Conservation (phyloP, 2,888 invertebrate species). For the Pristionchus mayeri region DNA sequence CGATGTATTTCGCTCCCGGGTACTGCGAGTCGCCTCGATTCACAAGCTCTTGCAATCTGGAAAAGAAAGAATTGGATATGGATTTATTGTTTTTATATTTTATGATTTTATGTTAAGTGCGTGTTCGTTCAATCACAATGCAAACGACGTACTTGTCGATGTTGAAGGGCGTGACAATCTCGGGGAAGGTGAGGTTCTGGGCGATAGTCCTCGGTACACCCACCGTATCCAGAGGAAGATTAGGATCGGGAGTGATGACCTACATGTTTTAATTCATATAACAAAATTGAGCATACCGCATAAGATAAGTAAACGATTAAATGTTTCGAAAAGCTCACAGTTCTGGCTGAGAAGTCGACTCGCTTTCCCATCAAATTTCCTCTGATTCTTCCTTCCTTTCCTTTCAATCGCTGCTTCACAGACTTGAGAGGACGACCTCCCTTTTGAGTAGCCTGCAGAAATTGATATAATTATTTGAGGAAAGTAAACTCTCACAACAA, state of each 20-base stretch:
- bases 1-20: slow-evolving; percentile 99
- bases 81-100: not conserved
- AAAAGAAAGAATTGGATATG: slow-evolving; percentile 1
- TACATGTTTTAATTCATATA: not conserved
- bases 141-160: slow-evolving; percentile 86
- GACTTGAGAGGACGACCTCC: slow-evolving; percentile 98
- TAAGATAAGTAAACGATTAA: not conserved
- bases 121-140: not conserved
- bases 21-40: slow-evolving; percentile 97
- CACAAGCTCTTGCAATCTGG: slow-evolving; percentile 90
- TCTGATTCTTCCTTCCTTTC: slow-evolving; percentile 98
- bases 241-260: slow-evolving; percentile 80
- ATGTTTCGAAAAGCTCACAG: slow-evolving; percentile 81
- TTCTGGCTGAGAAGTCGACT: slow-evolving; percentile 98
- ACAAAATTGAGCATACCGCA: not conserved
- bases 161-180: slow-evolving; percentile 98
- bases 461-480: not conserved
- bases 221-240: slow-evolving; percentile 87
- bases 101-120: not conserved
- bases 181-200: slow-evolving; percentile 98
- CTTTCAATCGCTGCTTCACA: slow-evolving; percentile 92
- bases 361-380: slow-evolving; percentile 96
- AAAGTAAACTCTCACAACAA: not conserved
- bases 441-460: slow-evolving; percentile 90
- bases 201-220: slow-evolving; percentile 98